Evolutionary conservation across 2,888 invertebrate genomes (phyloP), one percentile per base, ranked within the genome.

Genomic region (Microctonus brassicae): DNA sequence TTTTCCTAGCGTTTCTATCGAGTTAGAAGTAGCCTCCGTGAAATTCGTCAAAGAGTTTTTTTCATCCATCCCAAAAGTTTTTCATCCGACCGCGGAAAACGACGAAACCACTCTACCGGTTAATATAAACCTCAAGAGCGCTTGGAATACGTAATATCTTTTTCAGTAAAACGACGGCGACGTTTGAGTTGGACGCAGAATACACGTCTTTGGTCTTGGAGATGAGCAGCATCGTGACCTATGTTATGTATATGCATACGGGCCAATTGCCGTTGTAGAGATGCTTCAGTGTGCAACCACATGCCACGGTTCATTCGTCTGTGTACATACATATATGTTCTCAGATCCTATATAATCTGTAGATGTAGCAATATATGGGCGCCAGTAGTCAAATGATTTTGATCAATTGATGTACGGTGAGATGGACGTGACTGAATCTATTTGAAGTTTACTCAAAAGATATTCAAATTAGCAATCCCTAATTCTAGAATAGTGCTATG

Each of bases 1-100:
- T 9, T 55, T 55, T 33, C 6, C 57, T 39, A 5, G 22, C 26
- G 36, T 42, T 67, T 67, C 42, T 42, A 67, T 53, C 24, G 29
- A 52, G 10, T 29, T 24, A 52, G 52, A 60, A 47, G 58, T 39
- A 42, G 42, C 39, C 26, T 58, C 39, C 42, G 60, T 70, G 62
- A 73, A 72, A 75, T 77, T 75, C 74, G 70, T 75, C 75, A 75
- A 77, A 75, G 75, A 74, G 73, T n/a, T n/a, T 74, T 74, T 73
- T 74, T 63, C 66, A 69, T 20, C 36, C 69, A 67, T 20, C 34
- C 71, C 70, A 62, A 70, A 69, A 73, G 70, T 75, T 75, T 74
- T 77, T 74, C 72, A 71, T 74, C 66, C 66, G 69, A 70, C 68
- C 24, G 4, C 47, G 57, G 39, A n/a, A 75, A 76, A 75, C 69